Evolutionary conservation across 2,797 vertebrate genomes (phyloP), one percentile per base, ranked within the genome.

Genomic region (Craterocephalus amniculus): DNA sequence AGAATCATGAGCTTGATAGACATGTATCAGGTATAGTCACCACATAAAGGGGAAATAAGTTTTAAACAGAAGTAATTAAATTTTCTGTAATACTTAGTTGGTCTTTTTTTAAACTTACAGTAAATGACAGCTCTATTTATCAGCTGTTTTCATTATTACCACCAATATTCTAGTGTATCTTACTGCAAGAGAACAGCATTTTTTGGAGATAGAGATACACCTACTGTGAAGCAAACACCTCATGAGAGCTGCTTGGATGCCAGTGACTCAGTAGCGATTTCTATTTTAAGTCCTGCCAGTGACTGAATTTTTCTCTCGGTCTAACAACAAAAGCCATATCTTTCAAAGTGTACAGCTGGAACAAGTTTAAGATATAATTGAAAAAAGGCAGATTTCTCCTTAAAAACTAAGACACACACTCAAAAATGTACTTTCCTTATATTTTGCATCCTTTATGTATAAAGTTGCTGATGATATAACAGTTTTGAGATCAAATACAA

Each of bases 181-280:
- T 65, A 72, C 72, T 78, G 71, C 73, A 65, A 62, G 38, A 26
- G 64, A 86, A 81, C 68, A 86, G 71, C 51, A 71, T 48, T 71
- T 55, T 45, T 70, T n/a, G n/a, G n/a, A 59, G 38, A 78, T 63
- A 81, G 66, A 57, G 71, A 84, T 83, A 83, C 86, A 83, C 84
- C 85, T 85, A 88, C 88, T 75, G 75, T 61, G 83, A 86, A 83
- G 76, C 81, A 76, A 82, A 86, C 76, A 71, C 81, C 79, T 85
- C 88, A 69, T 76, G 78, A 88, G 74, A 88, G 79, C 86, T 76
- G 81, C 70, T 83, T 72, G 67, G 81, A 83, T 86, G 79, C 78
- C 80, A 71, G 20, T 91, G 90, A 92, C 85, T 93, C 91, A 90
- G 62, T 78, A 55, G 56, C 45, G 73, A 63, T 89, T 85, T 89